A percentile compares a stretch with the other conserved stretches of the same genome.
These are phyloP conservation scores for Leptarthrus brevirostris DNA, from an alignment of 2,888 invertebrate species.

Conservation along the genomic window DNA sequence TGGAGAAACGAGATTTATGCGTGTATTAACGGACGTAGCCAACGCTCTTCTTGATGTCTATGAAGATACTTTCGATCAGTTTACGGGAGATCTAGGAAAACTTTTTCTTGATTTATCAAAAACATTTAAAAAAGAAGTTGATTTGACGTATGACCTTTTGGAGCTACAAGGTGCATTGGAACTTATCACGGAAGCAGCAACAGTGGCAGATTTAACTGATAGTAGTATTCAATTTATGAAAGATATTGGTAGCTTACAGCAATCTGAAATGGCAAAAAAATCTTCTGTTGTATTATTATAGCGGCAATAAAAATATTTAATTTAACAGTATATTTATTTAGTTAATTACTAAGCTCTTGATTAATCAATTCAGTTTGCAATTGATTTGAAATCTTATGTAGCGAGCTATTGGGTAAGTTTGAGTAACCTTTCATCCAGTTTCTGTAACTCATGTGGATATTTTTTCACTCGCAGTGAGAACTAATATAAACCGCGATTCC, in stretches of 20 bases:
- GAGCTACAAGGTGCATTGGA: constrained; percentile 78
- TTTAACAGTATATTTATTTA: neutral
- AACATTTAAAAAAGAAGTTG: constrained; percentile 75
- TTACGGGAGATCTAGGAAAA: constrained; percentile 73
- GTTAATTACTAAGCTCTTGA: no score
- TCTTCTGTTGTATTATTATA: constrained; percentile 55
- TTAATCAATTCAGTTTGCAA: no score
- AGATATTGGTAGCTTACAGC: constrained; percentile 57
- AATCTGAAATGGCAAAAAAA: constrained; percentile 61
- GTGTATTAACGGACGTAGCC: constrained; percentile 78
- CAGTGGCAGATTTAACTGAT: constrained; percentile 65
- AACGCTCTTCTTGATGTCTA: constrained; percentile 82
- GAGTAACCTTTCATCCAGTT: no score
- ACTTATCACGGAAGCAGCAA: constrained; percentile 74
- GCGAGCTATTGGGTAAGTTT: no score
- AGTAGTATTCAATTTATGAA: constrained; percentile 55
- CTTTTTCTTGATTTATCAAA: constrained; percentile 73
- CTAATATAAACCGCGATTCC: no score
- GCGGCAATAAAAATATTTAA: constrained; percentile 17
- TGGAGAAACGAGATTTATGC: constrained; percentile 79
- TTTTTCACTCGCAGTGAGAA: no score
- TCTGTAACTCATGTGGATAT: no score
- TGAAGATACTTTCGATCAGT: constrained; percentile 73
- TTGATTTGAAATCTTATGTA: no score
- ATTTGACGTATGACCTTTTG: constrained; percentile 73